A percentile compares a stretch with the other conserved stretches of the same genome.
Evolutionary conservation across 1,140 invertebrate genomes (phyloP).

Genomic region (Drosophila lacteicornis): DNA sequence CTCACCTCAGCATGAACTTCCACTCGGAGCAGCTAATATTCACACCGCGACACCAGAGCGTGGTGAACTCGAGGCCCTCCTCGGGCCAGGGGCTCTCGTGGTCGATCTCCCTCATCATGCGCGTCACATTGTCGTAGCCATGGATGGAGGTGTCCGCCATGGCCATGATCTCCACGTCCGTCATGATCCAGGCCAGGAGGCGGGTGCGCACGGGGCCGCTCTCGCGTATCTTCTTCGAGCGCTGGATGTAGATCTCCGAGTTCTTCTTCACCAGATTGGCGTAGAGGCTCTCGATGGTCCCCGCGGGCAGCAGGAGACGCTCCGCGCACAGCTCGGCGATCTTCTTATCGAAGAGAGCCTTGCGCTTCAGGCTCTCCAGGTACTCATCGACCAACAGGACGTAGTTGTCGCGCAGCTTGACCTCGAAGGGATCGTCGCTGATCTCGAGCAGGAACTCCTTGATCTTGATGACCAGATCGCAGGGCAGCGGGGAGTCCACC

Average conservation of each 20-base stretch:
- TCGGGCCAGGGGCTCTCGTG: slow-evolving; percentile 95
- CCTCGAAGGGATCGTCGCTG: slow-evolving; percentile 99
- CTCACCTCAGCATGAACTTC: slow-evolving; percentile 90
- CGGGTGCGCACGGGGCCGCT: slow-evolving; percentile 90
- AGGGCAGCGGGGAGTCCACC: slow-evolving; percentile 89
- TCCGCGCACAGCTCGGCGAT: slow-evolving; percentile 91
- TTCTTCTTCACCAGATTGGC: slow-evolving; percentile 94
- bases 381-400: slow-evolving; percentile 98
- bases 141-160: slow-evolving; percentile 94
- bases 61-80: slow-evolving; percentile 95
- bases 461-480: slow-evolving; percentile 94
- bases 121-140: slow-evolving; percentile 91
- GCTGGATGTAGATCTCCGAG: slow-evolving; percentile 97
- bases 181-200: slow-evolving; percentile 92
- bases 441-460: slow-evolving; percentile 95
- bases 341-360: slow-evolving; percentile 93
- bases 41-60: slow-evolving; percentile 96
- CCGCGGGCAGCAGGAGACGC: slow-evolving; percentile 92
- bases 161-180: slow-evolving; percentile 92
- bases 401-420: slow-evolving; percentile 97
- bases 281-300: slow-evolving; percentile 94
- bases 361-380: slow-evolving; percentile 96
- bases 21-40: slow-evolving; percentile 92
- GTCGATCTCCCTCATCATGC: slow-evolving; percentile 92
- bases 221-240: slow-evolving; percentile 92